Percentiles rank a stretch among this genome's conserved stretches.
phyloP scores from a whole-genome alignment of 2,797 vertebrate genomes.

The Myotis findleyi region DNA sequence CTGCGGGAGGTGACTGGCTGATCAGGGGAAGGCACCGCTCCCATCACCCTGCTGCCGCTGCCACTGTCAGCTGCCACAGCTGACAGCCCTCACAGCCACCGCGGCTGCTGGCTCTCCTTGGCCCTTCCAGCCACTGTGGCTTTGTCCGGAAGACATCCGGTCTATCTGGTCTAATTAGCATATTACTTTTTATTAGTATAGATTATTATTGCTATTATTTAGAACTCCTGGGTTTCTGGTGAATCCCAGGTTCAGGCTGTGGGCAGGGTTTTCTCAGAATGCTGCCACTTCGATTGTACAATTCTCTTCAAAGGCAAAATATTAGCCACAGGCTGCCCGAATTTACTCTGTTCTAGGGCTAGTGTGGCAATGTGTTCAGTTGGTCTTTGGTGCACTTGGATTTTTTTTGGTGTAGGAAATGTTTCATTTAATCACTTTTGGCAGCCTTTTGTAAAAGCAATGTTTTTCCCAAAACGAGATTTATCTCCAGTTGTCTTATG shows the following conservation, averaged over 20 bases:
- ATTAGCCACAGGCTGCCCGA: not conserved
- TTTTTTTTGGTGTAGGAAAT: not conserved
- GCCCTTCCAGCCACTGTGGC: too few species aligned
- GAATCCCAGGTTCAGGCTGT: not conserved
- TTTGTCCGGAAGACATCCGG: too few species aligned
- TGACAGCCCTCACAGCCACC: too few species aligned
- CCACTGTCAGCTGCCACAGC: too few species aligned
- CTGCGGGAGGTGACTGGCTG: too few species aligned
- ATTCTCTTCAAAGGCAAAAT: not conserved
- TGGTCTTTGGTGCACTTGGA: conserved; percentile 5
- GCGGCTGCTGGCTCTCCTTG: too few species aligned
- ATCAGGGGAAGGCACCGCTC: too few species aligned
- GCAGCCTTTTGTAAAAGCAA: not conserved
- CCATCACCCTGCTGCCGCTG: too few species aligned
- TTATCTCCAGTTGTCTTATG: not conserved
- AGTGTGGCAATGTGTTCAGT: not conserved
- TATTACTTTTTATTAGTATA: too few species aligned
- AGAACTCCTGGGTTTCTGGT: conserved; percentile 2
- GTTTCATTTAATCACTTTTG: conserved; percentile 13
- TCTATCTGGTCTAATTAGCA: too few species aligned
- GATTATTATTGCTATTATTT: conserved; percentile 29
- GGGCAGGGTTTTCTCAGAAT: conserved; percentile 24
- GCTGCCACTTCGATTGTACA: not conserved
- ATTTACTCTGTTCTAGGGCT: not conserved
- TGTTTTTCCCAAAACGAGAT: not conserved